phyloP scores from a whole-genome alignment of 2,113 vertebrate species.

The Thalassarche chlororhynchos region DNA sequence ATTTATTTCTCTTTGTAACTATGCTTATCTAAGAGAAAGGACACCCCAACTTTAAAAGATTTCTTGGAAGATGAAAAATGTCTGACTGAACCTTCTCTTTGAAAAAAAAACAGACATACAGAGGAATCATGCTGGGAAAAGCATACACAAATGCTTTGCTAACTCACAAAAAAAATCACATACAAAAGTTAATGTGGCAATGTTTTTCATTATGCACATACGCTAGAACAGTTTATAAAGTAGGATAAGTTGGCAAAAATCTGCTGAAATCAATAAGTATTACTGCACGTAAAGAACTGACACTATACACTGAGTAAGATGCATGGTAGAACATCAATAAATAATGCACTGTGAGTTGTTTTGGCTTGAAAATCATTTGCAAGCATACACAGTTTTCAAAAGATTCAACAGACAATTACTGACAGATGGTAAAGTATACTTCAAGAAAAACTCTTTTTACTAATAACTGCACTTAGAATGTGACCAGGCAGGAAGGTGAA shows the following conservation, averaged over 20 bases:
- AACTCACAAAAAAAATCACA: neutral
- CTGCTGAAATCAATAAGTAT: neutral
- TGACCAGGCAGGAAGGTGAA: neutral
- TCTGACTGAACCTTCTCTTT: neutral
- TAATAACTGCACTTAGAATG: neutral
- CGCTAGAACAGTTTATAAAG: neutral
- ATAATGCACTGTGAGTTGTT: neutral
- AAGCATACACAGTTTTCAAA: neutral
- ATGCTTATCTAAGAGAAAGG: neutral
- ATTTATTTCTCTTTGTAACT: neutral
- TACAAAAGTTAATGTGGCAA: neutral
- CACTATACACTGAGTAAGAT: neutral
- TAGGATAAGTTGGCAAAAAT: neutral
- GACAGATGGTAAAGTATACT: neutral
- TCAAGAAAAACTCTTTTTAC: neutral
- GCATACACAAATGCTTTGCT: neutral
- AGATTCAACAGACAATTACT: neutral
- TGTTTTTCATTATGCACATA: neutral
- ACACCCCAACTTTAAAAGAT: neutral
- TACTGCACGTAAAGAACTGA: neutral
- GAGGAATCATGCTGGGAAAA: neutral
- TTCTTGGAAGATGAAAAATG: neutral
- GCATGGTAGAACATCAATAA: neutral
- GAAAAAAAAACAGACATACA: neutral
- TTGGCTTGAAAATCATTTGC: neutral